phyloP scores from a whole-genome alignment of 2,113 vertebrate genomes.

The Misgurnus anguillicaudatus region DNA sequence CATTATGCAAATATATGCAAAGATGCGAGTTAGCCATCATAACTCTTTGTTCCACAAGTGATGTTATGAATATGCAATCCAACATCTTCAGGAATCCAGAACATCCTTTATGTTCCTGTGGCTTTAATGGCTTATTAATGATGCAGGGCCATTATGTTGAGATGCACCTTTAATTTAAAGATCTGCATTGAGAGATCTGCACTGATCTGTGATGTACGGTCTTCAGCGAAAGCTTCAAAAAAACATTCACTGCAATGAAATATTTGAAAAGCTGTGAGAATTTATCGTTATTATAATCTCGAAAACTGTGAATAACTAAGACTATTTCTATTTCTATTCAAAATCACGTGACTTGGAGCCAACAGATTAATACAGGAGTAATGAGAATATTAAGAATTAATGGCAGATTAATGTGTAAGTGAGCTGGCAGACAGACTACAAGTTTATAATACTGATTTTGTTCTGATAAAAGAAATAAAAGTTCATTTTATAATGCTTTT shows the following conservation, averaged over 20 bases:
- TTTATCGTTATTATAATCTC: conserved; percentile 1
- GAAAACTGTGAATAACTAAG: background rate
- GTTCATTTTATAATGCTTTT: background rate
- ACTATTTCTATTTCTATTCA: background rate
- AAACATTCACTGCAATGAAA: background rate
- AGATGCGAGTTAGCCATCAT: background rate
- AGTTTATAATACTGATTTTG: background rate
- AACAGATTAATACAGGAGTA: background rate
- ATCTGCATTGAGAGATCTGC: too few species aligned
- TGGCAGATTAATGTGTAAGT: background rate
- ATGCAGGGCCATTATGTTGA: background rate
- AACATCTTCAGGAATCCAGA: background rate
- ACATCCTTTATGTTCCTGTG: background rate
- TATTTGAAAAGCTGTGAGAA: background rate
- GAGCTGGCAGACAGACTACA: background rate
- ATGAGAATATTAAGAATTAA: conserved; percentile 24
- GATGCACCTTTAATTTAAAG: background rate
- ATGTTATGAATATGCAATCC: background rate
- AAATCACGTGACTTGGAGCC: background rate
- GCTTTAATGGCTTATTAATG: background rate
- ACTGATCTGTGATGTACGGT: too few species aligned
- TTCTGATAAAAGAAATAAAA: background rate
- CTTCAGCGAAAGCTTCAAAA: background rate
- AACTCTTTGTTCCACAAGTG: conserved; percentile 10
- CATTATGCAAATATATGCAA: conserved; percentile 37